Conservation (phyloP, 2,797 vertebrate species). For the Anabacerthia variegaticeps region DNA sequence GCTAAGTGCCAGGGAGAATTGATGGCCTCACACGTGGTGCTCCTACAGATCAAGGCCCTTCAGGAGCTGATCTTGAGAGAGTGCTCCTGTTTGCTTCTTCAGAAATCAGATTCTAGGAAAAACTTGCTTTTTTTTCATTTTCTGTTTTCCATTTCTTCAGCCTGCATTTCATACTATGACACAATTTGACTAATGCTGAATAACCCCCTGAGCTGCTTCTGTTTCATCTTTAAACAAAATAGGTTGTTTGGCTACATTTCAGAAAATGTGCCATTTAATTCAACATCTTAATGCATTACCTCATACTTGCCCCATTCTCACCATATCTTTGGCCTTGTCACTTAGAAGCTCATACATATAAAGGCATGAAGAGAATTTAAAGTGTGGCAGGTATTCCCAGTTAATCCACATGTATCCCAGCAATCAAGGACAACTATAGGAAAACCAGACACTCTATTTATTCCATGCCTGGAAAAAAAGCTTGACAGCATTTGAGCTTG, state of each 20-base stretch:
- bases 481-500: not conserved
- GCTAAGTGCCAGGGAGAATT: fast-evolving
- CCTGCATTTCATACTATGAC: not conserved
- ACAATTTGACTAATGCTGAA: not conserved
- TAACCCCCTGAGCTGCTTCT: not conserved
- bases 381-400: not conserved
- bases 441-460: not conserved
- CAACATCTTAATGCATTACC: not conserved
- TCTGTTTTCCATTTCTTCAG: not conserved
- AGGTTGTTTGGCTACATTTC: not conserved
- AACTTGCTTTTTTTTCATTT: not conserved
- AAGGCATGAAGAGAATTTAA: not conserved
- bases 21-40: not conserved
- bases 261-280: not conserved
- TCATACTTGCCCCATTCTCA: not conserved
- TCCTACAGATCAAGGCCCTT: not conserved
- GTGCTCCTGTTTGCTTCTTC: not conserved
- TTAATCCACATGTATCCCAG: not conserved
- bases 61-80: not conserved
- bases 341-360: not conserved
- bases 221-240: not conserved
- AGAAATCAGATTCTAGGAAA: not conserved
- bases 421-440: not conserved
- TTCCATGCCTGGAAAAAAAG: not conserved
- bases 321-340: not conserved